Evolutionary conservation across 2,797 vertebrate genomes (phyloP).

Genomic region (Pangasius larnaudii): DNA sequence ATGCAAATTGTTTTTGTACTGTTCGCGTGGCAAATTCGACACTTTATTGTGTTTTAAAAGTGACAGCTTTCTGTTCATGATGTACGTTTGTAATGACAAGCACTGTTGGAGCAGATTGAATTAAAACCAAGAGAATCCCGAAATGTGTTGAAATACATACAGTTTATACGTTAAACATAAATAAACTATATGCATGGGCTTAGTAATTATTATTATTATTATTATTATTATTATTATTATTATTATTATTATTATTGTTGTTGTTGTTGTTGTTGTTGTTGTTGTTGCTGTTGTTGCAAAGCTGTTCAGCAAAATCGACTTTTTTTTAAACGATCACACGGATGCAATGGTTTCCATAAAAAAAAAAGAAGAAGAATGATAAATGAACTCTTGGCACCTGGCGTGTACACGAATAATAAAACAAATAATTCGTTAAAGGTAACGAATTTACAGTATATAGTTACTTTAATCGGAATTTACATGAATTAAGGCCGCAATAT

Average conservation of each 20-base stretch:
- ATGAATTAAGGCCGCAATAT: neutral
- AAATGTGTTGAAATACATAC: neutral
- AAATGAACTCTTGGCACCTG: neutral
- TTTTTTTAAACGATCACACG: neutral
- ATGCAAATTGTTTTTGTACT: neutral
- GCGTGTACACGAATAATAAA: neutral
- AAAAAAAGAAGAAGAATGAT: neutral
- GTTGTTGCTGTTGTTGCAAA: neutral
- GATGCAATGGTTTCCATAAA: neutral
- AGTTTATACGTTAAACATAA: neutral
- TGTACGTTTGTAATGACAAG: neutral
- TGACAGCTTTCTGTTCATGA: neutral
- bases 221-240: neutral
- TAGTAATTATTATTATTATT: neutral
- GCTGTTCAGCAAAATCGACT: neutral
- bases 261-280: neutral
- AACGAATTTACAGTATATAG: too few relatives aligned
- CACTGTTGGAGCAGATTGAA: neutral
- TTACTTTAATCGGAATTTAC: neutral
- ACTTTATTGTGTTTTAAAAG: neutral
- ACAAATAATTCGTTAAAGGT: neutral
- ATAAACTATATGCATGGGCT: neutral
- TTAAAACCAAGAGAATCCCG: neutral
- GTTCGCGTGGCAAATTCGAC: neutral
- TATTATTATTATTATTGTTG: neutral